A percentile compares a stretch with the other conserved stretches of the same genome.
Conservation (phyloP, 1,140 invertebrate species). For the Chrysoperla carnea region DNA sequence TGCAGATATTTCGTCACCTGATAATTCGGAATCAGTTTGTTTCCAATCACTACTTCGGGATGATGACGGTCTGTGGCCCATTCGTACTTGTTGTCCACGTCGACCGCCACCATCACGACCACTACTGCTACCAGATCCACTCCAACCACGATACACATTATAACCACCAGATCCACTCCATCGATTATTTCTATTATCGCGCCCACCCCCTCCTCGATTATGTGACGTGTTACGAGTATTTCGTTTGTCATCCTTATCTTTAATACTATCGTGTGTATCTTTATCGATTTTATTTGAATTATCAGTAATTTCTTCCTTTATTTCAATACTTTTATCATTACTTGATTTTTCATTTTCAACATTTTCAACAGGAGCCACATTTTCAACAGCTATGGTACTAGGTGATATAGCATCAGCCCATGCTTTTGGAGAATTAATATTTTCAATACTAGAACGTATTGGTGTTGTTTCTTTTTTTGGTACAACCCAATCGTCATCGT, state of each 20-base stretch:
- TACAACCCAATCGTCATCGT: neutral
- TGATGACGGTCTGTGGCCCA: conserved; percentile 6
- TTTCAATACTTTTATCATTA: too few relatives aligned
- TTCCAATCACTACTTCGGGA: conserved; percentile 21
- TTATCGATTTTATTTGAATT: conserved; percentile 10
- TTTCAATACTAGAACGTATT: neutral
- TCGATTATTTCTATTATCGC: conserved; percentile 10
- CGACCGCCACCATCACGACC: conserved; percentile 18
- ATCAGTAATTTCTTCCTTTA: neutral
- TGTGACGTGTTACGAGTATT: conserved; percentile 17
- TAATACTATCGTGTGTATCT: conserved; percentile 13
- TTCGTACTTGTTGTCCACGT: conserved; percentile 9
- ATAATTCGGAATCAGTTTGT: conserved; percentile 35
- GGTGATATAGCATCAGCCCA: neutral
- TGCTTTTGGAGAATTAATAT: neutral
- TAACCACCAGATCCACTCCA: conserved; percentile 13
- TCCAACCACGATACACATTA: conserved; percentile 9
- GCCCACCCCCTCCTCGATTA: conserved; percentile 11
- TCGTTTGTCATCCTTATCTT: conserved; percentile 19
- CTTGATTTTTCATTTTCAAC: too few relatives aligned
- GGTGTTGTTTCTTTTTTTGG: neutral
- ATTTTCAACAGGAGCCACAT: neutral
- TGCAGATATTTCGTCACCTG: conserved; percentile 32
- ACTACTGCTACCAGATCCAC: conserved; percentile 13
- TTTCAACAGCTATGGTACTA: conserved; percentile 4